Conservation (phyloP, 1,140 invertebrate species). For the Homarus americanus region DNA sequence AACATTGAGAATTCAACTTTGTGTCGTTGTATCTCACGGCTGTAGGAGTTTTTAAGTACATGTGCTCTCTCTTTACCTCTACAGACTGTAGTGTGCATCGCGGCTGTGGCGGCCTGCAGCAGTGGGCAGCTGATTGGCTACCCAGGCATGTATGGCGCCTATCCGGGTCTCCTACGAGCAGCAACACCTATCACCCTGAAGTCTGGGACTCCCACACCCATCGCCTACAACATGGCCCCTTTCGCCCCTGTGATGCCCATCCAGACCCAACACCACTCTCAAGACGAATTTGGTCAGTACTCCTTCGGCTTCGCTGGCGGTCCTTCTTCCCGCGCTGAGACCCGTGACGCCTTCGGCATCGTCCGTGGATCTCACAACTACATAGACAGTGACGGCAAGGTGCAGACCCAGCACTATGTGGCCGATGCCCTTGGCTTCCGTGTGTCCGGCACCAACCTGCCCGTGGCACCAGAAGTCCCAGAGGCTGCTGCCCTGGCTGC, state of each 20-base stretch:
- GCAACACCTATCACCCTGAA: not conserved
- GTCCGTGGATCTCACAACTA: conserved; percentile 59
- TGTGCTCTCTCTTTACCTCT: too few relatives aligned
- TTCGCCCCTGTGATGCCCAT: conserved; percentile 23
- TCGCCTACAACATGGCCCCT: conserved; percentile 1
- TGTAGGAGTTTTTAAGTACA: too few relatives aligned
- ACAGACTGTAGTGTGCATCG: conserved; percentile 44
- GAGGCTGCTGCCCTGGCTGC: conserved; percentile 1
- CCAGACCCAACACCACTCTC: conserved; percentile 55
- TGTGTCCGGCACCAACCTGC: conserved; percentile 83
- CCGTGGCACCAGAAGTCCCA: conserved; percentile 76
- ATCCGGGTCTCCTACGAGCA: not conserved
- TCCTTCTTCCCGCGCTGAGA: conserved; percentile 43
- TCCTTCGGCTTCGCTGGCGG: conserved; percentile 53
- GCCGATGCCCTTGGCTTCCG: conserved; percentile 80
- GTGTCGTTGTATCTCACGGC: too few relatives aligned
- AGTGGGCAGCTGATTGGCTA: conserved; percentile 9
- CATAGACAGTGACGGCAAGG: conserved; percentile 51
- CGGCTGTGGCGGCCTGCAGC: conserved; percentile 35
- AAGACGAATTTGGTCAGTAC: conserved; percentile 65
- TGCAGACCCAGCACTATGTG: conserved; percentile 63
- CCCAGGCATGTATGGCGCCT: conserved; percentile 31
- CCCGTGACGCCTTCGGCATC: conserved; percentile 46
- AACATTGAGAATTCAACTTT: too few relatives aligned
- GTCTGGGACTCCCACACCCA: not conserved